Conservation (phyloP, 2,113 vertebrate genomes). For the Siphamia tubifer region DNA sequence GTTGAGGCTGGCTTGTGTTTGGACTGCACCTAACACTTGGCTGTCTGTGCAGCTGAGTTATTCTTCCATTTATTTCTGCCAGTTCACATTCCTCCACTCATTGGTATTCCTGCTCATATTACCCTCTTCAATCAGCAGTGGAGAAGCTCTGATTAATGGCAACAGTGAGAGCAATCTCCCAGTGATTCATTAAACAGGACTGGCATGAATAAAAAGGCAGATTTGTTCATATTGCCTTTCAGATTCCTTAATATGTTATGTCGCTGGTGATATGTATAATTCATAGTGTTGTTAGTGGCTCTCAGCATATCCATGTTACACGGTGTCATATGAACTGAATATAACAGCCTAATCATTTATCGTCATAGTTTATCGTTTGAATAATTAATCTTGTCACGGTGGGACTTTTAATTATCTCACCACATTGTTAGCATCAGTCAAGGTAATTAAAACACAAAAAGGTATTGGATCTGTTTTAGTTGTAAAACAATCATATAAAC, state of each 20-base stretch:
- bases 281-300: conserved; percentile 71
- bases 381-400: conserved; percentile 44
- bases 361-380: conserved; percentile 36
- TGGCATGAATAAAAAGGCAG: conserved; percentile 76
- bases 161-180: conserved; percentile 72
- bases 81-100: conserved; percentile 61
- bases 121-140: conserved; percentile 72
- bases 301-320: conserved; percentile 20
- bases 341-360: conserved; percentile 43
- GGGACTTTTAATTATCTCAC: conserved; percentile 36
- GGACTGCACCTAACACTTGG: conserved; percentile 44
- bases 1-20: conserved; percentile 48
- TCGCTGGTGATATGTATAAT: conserved; percentile 70
- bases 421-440: conserved; percentile 49
- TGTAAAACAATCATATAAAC: conserved; percentile 39
- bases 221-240: conserved; percentile 74
- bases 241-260: conserved; percentile 73
- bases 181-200: conserved; percentile 74
- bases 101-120: conserved; percentile 77
- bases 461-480: conserved; percentile 48
- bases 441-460: conserved; percentile 57
- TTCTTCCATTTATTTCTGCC: conserved; percentile 54
- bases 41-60: conserved; percentile 48
- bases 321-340: conserved; percentile 16
- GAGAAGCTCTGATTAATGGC: conserved; percentile 74